Conservation (phyloP, 2,113 vertebrate species). For the Indri indri region DNA sequence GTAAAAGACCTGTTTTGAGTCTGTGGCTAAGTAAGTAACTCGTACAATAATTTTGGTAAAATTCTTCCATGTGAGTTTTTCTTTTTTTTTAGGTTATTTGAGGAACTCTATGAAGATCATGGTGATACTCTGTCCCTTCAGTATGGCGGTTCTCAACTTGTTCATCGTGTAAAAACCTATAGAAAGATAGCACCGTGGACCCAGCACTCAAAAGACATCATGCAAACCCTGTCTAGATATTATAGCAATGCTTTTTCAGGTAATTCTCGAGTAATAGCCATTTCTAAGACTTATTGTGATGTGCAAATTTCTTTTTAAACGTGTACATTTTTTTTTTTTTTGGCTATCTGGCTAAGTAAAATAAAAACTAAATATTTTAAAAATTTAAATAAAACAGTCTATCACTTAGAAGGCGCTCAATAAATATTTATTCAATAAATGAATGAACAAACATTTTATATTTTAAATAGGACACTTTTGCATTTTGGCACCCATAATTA, state of each 20-base stretch:
- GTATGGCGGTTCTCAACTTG: conserved; percentile 97
- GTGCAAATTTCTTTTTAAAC: not conserved
- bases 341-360: not conserved
- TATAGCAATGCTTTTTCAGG: conserved; percentile 99
- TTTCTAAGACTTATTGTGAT: not conserved
- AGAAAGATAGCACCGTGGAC: conserved; percentile 99
- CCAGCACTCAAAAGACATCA: conserved; percentile 98
- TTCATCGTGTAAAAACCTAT: conserved; percentile 98
- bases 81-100: conserved; percentile 90
- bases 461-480: not conserved
- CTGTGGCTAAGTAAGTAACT: not conserved
- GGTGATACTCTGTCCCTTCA: conserved; percentile 98
- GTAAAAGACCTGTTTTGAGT: not conserved
- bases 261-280: conserved; percentile 66
- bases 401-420: not conserved
- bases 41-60: conserved; percentile 19
- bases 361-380: conserved; percentile 3
- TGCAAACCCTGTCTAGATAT: conserved; percentile 97
- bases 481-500: not conserved
- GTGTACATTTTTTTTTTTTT: not conserved
- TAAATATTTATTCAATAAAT: conserved; percentile 13
- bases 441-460: not conserved
- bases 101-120: conserved; percentile 98
- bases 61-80: conserved; percentile 33
- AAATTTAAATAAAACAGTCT: conserved; percentile 46